These are phyloP conservation scores for Parnassius mnemosyne DNA, from an alignment of 2,888 invertebrate species.

Conservation along the genomic window DNA sequence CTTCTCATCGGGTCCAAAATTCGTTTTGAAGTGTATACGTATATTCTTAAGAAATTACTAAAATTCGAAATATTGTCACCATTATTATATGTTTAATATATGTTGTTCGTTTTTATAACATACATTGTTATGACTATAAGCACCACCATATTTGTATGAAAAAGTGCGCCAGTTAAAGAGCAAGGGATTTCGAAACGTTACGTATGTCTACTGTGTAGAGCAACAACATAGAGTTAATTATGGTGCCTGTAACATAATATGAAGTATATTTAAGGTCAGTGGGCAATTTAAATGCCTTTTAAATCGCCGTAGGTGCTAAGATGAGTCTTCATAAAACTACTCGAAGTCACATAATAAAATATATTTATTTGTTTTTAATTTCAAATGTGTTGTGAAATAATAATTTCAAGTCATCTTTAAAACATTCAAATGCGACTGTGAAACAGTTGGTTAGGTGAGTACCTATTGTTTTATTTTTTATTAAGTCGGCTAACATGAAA, in stretches of 20 bases:
- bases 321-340: slow-evolving; percentile 10
- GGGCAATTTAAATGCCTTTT: slow-evolving; percentile 15
- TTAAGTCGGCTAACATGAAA: slow-evolving; percentile 61
- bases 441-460: slow-evolving; percentile 71
- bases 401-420: slow-evolving; percentile 52
- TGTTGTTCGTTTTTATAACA: slow-evolving; percentile 28
- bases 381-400: slow-evolving; percentile 62
- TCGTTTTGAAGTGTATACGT: slow-evolving; percentile 69
- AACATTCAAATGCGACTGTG: slow-evolving; percentile 59
- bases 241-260: slow-evolving; percentile 51
- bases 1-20: slow-evolving; percentile 68
- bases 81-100: slow-evolving; percentile 44
- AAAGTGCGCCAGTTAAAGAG: slow-evolving; percentile 27
- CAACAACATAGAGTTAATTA: slow-evolving; percentile 65
- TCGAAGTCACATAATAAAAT: slow-evolving; percentile 33
- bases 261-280: slow-evolving; percentile 21
- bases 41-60: slow-evolving; percentile 59
- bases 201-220: slow-evolving; percentile 80
- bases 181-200: slow-evolving; percentile 74
- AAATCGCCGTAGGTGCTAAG: slow-evolving; percentile 20
- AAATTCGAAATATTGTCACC: slow-evolving; percentile 73
- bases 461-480: slow-evolving; percentile 64
- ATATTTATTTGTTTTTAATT: slow-evolving; percentile 44
- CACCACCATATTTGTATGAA: slow-evolving; percentile 4
- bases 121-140: slow-evolving; percentile 22